These are phyloP conservation scores for Drosophila equinoxialis DNA, from an alignment of 1,140 invertebrate genomes.

Conservation along the genomic window DNA sequence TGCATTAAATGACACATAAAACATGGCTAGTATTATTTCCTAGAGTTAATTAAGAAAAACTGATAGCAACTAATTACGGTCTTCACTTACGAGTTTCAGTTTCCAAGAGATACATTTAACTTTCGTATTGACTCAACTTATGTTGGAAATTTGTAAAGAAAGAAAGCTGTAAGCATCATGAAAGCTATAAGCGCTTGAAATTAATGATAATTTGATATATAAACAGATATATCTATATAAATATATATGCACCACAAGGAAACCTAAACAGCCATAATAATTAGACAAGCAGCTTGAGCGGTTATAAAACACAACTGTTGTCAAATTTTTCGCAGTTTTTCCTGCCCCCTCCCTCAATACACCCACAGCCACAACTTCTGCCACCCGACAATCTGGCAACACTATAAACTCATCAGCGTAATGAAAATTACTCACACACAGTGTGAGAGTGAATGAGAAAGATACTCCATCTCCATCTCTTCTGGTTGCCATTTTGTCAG, in stretches of 20 bases:
- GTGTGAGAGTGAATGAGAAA: too few species aligned
- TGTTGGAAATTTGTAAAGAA: neutral
- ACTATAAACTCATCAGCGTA: conserved; percentile 76
- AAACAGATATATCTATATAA: neutral
- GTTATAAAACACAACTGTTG: conserved; percentile 63
- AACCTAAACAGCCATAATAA: conserved; percentile 62
- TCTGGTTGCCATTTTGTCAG: neutral
- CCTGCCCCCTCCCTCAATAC: neutral
- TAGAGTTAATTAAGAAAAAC: neutral
- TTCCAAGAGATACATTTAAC: neutral
- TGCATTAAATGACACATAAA: too few species aligned
- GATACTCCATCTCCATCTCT: neutral
- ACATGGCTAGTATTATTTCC: too few species aligned
- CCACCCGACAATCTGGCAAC: conserved; percentile 51
- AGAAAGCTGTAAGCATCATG: neutral
- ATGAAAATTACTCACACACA: conserved; percentile 59
- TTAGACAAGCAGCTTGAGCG: conserved; percentile 38
- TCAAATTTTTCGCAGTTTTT: conserved; percentile 17
- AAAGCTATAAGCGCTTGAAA: neutral
- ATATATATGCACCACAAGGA: conserved; percentile 1
- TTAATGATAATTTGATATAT: conserved; percentile 11
- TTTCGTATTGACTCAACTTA: neutral
- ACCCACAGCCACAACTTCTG: too few species aligned
- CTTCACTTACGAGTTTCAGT: too few species aligned
- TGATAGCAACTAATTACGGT: neutral